Conservation (phyloP, 1,140 invertebrate species). For the Zaprionus taronus region DNA sequence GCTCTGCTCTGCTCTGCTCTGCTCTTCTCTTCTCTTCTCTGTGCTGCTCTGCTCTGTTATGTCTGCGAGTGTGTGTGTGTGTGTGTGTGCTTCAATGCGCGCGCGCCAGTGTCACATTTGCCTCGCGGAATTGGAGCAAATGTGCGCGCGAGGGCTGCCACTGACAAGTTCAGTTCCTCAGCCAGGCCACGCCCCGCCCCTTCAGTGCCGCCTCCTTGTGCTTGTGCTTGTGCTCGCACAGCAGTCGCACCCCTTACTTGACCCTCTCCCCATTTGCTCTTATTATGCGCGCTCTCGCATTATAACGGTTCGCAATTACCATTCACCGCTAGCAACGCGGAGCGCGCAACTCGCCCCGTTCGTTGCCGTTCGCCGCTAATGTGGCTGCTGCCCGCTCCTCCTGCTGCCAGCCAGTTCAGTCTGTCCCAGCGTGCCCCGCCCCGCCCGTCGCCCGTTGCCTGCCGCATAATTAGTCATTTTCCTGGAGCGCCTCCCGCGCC, state of each 20-base stretch:
- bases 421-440: neutral
- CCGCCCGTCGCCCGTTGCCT: slow-evolving; percentile 7
- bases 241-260: neutral
- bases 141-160: slow-evolving; percentile 63
- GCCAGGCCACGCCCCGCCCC: neutral
- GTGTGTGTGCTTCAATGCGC: neutral
- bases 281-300: slow-evolving; percentile 77
- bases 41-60: too few species aligned
- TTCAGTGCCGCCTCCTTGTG: neutral
- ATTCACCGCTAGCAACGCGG: slow-evolving; percentile 75
- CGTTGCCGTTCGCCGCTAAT: slow-evolving; percentile 62
- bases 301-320: slow-evolving; percentile 80
- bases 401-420: neutral
- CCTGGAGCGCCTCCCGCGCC: slow-evolving; percentile 55
- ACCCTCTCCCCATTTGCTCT: slow-evolving; percentile 50
- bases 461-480: slow-evolving; percentile 75
- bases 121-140: slow-evolving; percentile 72
- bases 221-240: neutral
- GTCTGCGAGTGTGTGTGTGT: neutral
- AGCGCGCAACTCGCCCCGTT: slow-evolving; percentile 51
- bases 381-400: slow-evolving; percentile 39
- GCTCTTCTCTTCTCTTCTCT: too few species aligned
- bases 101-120: slow-evolving; percentile 69
- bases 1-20: too few species aligned
- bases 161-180: slow-evolving; percentile 7